Base-by-base conservation (phyloP, 2,113 vertebrate genomes). In the Pluvialis apricaria region DNA sequence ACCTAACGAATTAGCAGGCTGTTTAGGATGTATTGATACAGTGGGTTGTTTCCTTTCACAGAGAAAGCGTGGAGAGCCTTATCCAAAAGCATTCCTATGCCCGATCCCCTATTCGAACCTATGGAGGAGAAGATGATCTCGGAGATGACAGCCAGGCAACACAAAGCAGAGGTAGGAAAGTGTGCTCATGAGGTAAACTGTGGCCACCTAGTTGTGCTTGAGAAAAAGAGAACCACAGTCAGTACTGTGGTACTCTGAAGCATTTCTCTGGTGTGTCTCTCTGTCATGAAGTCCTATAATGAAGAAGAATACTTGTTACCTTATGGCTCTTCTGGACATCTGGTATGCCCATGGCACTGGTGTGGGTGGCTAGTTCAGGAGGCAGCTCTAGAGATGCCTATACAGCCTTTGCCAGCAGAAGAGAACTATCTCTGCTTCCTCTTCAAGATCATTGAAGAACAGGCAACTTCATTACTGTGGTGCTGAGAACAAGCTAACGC, bases 31-130 rank as follows among this genome's bases (percentile, higher is more conserved):
- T 65, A 29, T 7, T 96, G 69, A 91, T 40, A 36, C 1, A 19
- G 10, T 28, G 38, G 8, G 8, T 61, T 88, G 24, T 82, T 95
- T 82, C 16, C 31, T 94, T 82, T 82, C 47, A 94, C 97, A 99
- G 99, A 98, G 99, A 99, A 98, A 99, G 99, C 65, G 99, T 99
- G 97, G 99, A 99, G 97, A 99, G 99, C 96, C 98, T 99, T 93
- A 99, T 99, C 97, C 99, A 99, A 95, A 99, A 99, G 98, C 99
- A 99, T 98, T 99, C 99, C 49, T 99, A 99, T 70, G 99, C 99
- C 83, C 98, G 99, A 69, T 99, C 99, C 4, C 99, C 99, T 5
- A 99, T 99, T 96, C 98, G 99, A 64, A 99, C 99, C 49, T 99
- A 99, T 11, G 98, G 99, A 25, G 99, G 98, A 22, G 99, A 99